phyloP scores from a whole-genome alignment of 2,888 invertebrate species.

The Conchocele bisecta region DNA sequence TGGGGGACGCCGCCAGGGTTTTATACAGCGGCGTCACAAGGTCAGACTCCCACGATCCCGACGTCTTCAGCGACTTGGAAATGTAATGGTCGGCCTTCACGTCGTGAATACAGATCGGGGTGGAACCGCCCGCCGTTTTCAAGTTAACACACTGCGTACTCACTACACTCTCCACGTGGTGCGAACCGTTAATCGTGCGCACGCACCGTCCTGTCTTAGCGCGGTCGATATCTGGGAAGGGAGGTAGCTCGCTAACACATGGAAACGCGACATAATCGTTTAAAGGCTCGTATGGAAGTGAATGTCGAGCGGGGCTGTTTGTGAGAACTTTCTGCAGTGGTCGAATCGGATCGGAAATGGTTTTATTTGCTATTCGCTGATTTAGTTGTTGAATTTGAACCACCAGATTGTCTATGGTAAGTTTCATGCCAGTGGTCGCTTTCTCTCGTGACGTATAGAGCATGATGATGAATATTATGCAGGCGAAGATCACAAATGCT shows the following conservation, averaged over 20 bases:
- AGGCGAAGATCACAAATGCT: too few relatives aligned
- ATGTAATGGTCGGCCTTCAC: constrained; percentile 21
- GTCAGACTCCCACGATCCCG: constrained; percentile 34
- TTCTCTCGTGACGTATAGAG: too few relatives aligned
- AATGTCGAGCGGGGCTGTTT: too few relatives aligned
- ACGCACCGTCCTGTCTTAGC: neutral
- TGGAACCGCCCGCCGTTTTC: neutral
- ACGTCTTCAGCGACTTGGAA: constrained; percentile 3
- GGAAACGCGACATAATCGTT: neutral
- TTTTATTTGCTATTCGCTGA: too few relatives aligned
- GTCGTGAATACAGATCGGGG: constrained; percentile 42
- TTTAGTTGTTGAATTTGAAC: too few relatives aligned
- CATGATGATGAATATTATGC: too few relatives aligned
- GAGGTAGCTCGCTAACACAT: neutral
- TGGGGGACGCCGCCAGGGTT: constrained; percentile 3
- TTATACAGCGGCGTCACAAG: constrained; percentile 17
- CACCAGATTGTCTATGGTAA: too few relatives aligned
- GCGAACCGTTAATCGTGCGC: constrained; percentile 1
- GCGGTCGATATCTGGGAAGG: neutral
- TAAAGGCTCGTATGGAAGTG: too few relatives aligned
- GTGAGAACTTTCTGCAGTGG: too few relatives aligned
- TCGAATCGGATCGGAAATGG: too few relatives aligned
- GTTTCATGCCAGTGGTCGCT: too few relatives aligned
- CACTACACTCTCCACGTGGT: neutral
- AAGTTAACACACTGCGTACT: neutral